Base-by-base conservation (phyloP, 2,797 vertebrate genomes). In the Brachyalestes nurse region DNA sequence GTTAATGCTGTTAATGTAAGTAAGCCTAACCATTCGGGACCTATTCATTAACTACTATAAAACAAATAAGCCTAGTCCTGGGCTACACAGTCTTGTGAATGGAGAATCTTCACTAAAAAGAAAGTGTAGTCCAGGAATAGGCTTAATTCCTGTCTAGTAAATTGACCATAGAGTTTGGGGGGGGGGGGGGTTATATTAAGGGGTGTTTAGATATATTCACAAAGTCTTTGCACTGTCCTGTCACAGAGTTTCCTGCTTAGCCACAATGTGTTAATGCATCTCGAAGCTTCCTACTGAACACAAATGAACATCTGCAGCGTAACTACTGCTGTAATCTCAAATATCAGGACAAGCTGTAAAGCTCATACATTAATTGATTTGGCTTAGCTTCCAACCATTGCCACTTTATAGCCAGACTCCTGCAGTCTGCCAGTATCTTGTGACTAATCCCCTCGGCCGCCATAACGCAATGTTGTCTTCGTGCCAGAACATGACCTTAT, bases 401-500 rank as follows among this genome's bases (percentile, higher is more conserved):
- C 42, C 66, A 69, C 42, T 69, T 23, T 23, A 69, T 69, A 69
- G 66, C 66, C 66, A 47, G 9, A 21, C 71, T 73, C 53, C 67
- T 55, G 17, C 57, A 9, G 45, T 72, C 62, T 62, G 64, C 14
- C 16, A 79, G 75, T 81, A 55, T 70, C 77, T 42, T 69, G 61
- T 83, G 75, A 65, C 74, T 81, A 80, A 83, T 78, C 65, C 82
- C 62, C n/a, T 72, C n/a, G 53, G 57, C 45, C 64, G 25, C 42
- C 19, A 62, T 55, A 62, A 21, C 61, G 9, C 51, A 62, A n/a
- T 8, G n/a, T 66, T 49, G 6, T 53, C 19, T 49, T 28, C 14
- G 40, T 58, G 78, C 67, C 74, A 58, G 16, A 80, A 70, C 25
- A 49, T 19, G 85, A 80, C 84, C 67, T 79, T 78, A 49, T 90